These are phyloP conservation scores for Eufriesea mexicana DNA, from an alignment of 1,140 invertebrate genomes.

Conservation along the genomic window DNA sequence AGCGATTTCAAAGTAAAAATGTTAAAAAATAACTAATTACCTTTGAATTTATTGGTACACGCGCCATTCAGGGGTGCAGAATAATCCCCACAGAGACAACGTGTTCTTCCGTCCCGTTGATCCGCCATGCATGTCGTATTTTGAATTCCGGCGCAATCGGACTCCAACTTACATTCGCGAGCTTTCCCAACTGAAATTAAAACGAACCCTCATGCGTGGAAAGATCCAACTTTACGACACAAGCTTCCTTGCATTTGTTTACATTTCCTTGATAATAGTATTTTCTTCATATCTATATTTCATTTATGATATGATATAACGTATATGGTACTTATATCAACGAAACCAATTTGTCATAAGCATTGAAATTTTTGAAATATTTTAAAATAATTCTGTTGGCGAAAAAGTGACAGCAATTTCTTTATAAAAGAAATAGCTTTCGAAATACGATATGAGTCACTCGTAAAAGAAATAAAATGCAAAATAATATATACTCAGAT, in stretches of 20 bases:
- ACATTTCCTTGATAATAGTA: no score
- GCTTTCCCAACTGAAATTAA: conserved; percentile 81
- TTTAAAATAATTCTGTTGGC: background rate
- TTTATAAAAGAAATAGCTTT: no score
- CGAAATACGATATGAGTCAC: no score
- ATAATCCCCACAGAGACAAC: conserved; percentile 87
- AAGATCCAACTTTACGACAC: background rate
- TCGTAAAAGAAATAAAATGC: no score
- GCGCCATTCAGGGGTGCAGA: conserved; percentile 84
- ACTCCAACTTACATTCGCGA: conserved; percentile 84
- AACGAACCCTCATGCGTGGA: conserved; percentile 14
- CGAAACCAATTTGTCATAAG: no score
- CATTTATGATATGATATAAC: no score
- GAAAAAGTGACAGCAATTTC: no score
- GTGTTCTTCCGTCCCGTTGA: conserved; percentile 83
- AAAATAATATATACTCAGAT: no score
- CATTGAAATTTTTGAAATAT: background rate
- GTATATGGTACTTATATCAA: no score
- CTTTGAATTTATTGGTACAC: conserved; percentile 84
- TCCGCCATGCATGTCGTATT: conserved; percentile 86
- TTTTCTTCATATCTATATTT: no score
- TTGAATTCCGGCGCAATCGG: conserved; percentile 85
- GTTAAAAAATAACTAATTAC: conserved; percentile 64
- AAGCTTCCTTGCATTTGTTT: no score
- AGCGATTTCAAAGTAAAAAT: no score